Evolutionary conservation across 2,113 vertebrate species (phyloP).

Genomic region (Lagopus leucura): DNA sequence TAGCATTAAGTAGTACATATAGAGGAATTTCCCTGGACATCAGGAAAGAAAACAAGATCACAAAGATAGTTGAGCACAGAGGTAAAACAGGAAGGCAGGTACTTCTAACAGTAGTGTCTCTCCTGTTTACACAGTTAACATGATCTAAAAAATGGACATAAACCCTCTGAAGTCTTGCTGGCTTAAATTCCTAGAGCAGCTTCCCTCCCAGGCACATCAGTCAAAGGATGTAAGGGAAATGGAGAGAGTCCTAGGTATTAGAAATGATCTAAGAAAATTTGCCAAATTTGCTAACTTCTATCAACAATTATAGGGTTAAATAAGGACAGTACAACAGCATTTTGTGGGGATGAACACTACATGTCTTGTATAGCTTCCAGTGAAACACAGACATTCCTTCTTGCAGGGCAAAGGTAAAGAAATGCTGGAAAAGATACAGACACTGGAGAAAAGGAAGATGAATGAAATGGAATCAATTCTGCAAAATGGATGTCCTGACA

Average conservation of each 20-base stretch:
- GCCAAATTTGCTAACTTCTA: not conserved
- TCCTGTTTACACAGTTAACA: not conserved
- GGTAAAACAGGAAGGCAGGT: not conserved
- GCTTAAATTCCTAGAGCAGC: not conserved
- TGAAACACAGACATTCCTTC: slow-evolving; percentile 27
- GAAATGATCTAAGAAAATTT: not conserved
- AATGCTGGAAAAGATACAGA: slow-evolving; percentile 80
- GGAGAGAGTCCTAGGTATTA: not conserved
- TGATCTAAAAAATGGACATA: not conserved
- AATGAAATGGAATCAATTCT: slow-evolving; percentile 84
- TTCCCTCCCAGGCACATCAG: not conserved
- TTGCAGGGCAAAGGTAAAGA: slow-evolving; percentile 83
- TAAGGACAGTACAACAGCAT: not conserved
- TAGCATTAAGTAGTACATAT: not conserved
- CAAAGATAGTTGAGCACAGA: not conserved
- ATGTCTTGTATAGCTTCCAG: not conserved
- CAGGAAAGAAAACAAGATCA: not conserved
- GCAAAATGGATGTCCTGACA: slow-evolving; percentile 71
- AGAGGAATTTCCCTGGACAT: not conserved
- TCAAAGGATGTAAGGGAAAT: not conserved
- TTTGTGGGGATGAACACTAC: not conserved
- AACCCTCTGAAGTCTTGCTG: not conserved
- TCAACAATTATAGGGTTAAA: not conserved
- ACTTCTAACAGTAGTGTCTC: not conserved
- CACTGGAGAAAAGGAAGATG: slow-evolving; percentile 85